A percentile compares a stretch with the other conserved stretches of the same genome.
These are phyloP conservation scores for Erebia epiphron DNA, from an alignment of 2,888 invertebrate genomes.

Conservation along the genomic window DNA sequence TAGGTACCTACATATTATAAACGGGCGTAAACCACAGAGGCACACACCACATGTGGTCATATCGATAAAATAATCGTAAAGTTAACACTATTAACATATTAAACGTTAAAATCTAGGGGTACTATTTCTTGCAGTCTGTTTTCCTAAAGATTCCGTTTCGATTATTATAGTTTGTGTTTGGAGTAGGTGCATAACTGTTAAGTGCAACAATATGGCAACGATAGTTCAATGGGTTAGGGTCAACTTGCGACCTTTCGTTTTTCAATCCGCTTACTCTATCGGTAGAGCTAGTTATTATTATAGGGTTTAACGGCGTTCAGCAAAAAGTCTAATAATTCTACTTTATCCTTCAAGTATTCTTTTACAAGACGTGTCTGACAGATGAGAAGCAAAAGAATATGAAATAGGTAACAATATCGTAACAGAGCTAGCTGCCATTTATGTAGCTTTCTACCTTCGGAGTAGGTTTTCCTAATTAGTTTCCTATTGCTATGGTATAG, in stretches of 20 bases:
- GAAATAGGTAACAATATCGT: too few relatives aligned
- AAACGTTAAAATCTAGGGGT: not conserved
- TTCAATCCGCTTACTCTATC: not conserved
- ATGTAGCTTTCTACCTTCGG: too few relatives aligned
- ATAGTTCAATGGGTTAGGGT: conserved; percentile 2
- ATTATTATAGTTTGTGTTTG: not conserved
- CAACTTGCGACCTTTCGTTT: conserved; percentile 1
- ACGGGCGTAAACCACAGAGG: conserved; percentile 10
- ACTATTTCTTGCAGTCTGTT: not conserved
- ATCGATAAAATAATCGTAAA: conserved; percentile 16
- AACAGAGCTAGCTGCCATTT: too few relatives aligned
- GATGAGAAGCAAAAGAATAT: too few relatives aligned
- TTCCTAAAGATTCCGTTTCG: not conserved
- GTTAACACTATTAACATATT: not conserved
- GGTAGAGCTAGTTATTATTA: not conserved
- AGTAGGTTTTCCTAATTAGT: too few relatives aligned
- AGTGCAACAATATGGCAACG: not conserved
- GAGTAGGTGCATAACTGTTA: not conserved
- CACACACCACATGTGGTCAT: conserved; percentile 3
- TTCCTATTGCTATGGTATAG: too few relatives aligned
- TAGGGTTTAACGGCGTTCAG: not conserved
- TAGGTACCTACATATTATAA: not conserved
- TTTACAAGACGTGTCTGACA: too few relatives aligned
- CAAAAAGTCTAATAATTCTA: not conserved
- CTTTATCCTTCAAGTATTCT: too few relatives aligned